phyloP scores from a whole-genome alignment of 2,888 invertebrate genomes.

The Seladonia tumulorum region DNA sequence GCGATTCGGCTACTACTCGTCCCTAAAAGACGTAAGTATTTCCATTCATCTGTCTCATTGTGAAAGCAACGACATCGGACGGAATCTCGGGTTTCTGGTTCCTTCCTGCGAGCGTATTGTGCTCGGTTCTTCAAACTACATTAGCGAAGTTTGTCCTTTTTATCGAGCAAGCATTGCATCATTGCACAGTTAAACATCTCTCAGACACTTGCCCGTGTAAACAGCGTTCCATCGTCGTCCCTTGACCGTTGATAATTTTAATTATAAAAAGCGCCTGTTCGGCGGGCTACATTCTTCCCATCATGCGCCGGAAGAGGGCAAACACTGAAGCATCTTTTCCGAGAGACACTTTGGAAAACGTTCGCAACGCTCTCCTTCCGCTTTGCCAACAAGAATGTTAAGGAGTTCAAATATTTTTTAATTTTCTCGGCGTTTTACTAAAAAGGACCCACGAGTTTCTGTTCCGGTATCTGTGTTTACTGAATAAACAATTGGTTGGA shows the following conservation, averaged over 20 bases:
- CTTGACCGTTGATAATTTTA: slow-evolving; percentile 72
- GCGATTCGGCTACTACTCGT: slow-evolving; percentile 83
- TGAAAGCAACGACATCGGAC: not conserved
- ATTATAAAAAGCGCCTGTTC: slow-evolving; percentile 73
- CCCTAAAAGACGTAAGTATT: slow-evolving; percentile 81
- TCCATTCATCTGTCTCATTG: slow-evolving; percentile 37
- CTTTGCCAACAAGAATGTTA: not conserved
- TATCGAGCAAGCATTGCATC: slow-evolving; percentile 62
- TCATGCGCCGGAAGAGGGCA: slow-evolving; percentile 26
- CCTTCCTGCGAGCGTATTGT: slow-evolving; percentile 47
- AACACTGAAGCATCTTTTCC: slow-evolving; percentile 39
- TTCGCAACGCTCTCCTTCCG: slow-evolving; percentile 9
- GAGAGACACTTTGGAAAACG: slow-evolving; percentile 20
- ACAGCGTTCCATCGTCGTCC: slow-evolving; percentile 59
- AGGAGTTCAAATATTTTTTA: slow-evolving; percentile 15
- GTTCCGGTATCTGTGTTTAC: not conserved
- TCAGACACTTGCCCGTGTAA: slow-evolving; percentile 61
- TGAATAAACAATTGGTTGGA: not conserved
- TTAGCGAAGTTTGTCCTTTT: slow-evolving; percentile 64
- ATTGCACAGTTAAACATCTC: slow-evolving; percentile 58
- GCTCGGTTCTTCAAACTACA: slow-evolving; percentile 51
- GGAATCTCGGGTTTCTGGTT: slow-evolving; percentile 55
- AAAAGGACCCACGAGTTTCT: not conserved
- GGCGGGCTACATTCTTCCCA: slow-evolving; percentile 30
- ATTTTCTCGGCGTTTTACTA: not conserved